Evolutionary conservation across 92 coral and sea anemone genomes (phyloP).

Genomic region (Muricea muricata): DNA sequence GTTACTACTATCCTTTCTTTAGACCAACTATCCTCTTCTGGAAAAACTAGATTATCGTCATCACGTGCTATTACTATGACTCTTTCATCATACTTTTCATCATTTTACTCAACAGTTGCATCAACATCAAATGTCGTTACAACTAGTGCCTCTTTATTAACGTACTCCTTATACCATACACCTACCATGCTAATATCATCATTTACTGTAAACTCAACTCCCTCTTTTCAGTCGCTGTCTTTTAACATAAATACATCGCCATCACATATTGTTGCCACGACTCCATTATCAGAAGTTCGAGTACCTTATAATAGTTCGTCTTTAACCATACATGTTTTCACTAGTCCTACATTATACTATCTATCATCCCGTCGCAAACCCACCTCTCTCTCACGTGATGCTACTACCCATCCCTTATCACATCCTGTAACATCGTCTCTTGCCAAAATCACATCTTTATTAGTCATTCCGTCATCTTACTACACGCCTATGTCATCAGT

Average conservation of each 20-base stretch:
- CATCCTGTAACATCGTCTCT: not conserved
- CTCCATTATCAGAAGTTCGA: not conserved
- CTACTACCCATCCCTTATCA: not conserved
- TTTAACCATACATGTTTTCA: not conserved
- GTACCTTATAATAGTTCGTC: not conserved
- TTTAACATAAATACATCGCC: not conserved
- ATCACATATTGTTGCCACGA: not conserved
- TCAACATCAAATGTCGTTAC: slow-evolving; percentile 10
- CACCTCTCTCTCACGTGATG: not conserved
- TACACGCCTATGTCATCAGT: not conserved
- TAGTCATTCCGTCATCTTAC: not conserved
- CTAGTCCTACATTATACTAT: not conserved
- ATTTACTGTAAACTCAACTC: not conserved
- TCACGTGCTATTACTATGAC: not conserved
- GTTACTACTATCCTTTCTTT: not conserved
- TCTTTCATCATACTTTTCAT: not conserved
- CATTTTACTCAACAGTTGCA: not conserved
- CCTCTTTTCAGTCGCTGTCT: not conserved
- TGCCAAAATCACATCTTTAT: not conserved
- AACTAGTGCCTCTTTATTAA: slow-evolving; percentile 27
- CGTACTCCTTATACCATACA: not conserved
- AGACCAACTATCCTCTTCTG: slow-evolving; percentile 3
- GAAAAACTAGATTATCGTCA: slow-evolving; percentile 23
- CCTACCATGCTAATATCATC: slow-evolving; percentile 12
- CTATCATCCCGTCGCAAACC: not conserved